A percentile compares a stretch with the other conserved stretches of the same genome.
These are phyloP conservation scores for Papilio demoleus DNA, from an alignment of 2,888 invertebrate genomes.

Conservation along the genomic window DNA sequence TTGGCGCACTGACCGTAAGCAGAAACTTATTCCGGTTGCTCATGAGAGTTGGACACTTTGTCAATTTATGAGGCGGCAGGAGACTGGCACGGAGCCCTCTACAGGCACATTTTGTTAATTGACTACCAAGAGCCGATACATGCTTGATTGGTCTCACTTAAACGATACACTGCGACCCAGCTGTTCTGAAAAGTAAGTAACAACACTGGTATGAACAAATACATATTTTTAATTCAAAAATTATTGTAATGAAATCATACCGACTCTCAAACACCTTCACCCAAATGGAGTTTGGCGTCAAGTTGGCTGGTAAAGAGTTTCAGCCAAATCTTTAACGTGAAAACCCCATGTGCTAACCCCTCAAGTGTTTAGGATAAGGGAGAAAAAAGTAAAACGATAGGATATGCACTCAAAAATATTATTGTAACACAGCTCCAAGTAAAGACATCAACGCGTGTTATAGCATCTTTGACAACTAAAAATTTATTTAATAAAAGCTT, in stretches of 20 bases:
- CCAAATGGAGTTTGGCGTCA: too few relatives aligned
- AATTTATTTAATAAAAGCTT: neutral
- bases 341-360: too few relatives aligned
- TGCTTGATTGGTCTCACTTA: slow-evolving; percentile 1
- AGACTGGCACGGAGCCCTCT: slow-evolving; percentile 59
- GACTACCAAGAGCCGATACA: slow-evolving; percentile 53
- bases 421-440: neutral
- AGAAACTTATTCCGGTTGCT: slow-evolving; percentile 78
- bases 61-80: slow-evolving; percentile 78
- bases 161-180: neutral
- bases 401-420: too few relatives aligned
- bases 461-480: neutral
- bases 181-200: neutral
- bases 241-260: too few relatives aligned
- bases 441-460: slow-evolving; percentile 4
- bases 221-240: too few relatives aligned
- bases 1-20: slow-evolving; percentile 80
- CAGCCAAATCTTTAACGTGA: too few relatives aligned
- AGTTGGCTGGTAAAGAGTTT: too few relatives aligned
- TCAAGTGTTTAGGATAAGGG: too few relatives aligned
- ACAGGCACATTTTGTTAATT: slow-evolving; percentile 71
- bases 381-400: too few relatives aligned
- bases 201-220: neutral
- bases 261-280: too few relatives aligned
- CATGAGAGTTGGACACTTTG: slow-evolving; percentile 81